These are phyloP conservation scores for Gracilinanus agilis DNA, from an alignment of 2,113 vertebrate genomes.

Conservation along the genomic window DNA sequence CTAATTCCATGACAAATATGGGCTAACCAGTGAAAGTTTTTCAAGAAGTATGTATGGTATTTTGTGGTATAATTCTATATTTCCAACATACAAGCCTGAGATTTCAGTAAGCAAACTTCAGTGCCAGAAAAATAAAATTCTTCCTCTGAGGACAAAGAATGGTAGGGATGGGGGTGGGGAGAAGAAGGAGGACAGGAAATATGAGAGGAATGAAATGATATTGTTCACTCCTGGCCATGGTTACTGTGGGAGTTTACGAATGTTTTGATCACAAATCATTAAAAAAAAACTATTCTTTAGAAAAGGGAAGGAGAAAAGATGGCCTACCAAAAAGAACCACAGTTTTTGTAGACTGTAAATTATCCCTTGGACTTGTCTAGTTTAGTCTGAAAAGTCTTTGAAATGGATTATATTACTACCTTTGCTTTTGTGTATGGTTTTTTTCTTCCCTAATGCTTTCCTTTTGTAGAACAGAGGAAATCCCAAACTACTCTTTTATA, in stretches of 20 bases:
- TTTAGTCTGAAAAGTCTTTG: background rate
- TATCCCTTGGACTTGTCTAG: background rate
- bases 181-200: background rate
- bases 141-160: background rate
- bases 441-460: background rate
- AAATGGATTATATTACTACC: background rate
- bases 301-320: background rate
- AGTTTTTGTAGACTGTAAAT: background rate
- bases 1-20: background rate
- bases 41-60: background rate
- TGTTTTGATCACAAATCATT: background rate
- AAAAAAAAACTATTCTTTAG: background rate
- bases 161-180: background rate
- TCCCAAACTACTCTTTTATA: background rate
- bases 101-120: background rate
- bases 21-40: background rate
- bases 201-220: background rate
- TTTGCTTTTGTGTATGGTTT: background rate
- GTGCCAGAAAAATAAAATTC: background rate
- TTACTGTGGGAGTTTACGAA: background rate
- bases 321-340: background rate
- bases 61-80: background rate
- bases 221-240: background rate
- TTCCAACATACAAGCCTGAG: background rate
- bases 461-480: background rate